A percentile compares a stretch with the other conserved stretches of the same genome.
Evolutionary conservation across 2,888 invertebrate genomes (phyloP).

Genomic region (Orchesella flavescens): DNA sequence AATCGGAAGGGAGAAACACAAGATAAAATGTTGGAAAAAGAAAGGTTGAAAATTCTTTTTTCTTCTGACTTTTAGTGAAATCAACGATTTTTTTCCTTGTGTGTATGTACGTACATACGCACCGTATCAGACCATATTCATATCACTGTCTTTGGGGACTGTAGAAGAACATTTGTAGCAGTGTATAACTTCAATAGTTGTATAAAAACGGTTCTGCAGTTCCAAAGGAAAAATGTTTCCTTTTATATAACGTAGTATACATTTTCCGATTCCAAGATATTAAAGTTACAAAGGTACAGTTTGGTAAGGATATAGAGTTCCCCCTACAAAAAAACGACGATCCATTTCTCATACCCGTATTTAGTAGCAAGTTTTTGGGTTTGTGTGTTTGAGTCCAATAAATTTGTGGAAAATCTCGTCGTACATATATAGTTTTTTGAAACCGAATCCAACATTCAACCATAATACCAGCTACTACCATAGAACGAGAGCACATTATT

Average conservation of each 20-base stretch:
- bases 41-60: slow-evolving; percentile 30
- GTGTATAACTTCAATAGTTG: background rate
- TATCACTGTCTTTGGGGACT: slow-evolving; percentile 22
- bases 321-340: no score
- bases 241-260: background rate
- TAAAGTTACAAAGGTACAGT: no score
- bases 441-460: slow-evolving; percentile 18
- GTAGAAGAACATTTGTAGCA: background rate
- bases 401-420: slow-evolving; percentile 31
- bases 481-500: slow-evolving; percentile 7
- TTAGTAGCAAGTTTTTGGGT: background rate
- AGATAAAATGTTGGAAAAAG: slow-evolving; percentile 34
- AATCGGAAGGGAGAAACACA: slow-evolving; percentile 32
- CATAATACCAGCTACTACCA: background rate
- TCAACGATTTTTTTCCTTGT: background rate
- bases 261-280: background rate
- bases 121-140: background rate
- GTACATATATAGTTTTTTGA: slow-evolving; percentile 24
- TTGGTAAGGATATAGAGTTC: no score
- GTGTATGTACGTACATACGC: slow-evolving; percentile 1
- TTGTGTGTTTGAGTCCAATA: slow-evolving; percentile 20
- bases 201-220: background rate
- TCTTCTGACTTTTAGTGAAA: slow-evolving; percentile 19
- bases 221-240: background rate
- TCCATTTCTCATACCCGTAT: background rate